Evolutionary conservation across 2,888 invertebrate genomes (phyloP).

Genomic region (Strigamia maritima): DNA sequence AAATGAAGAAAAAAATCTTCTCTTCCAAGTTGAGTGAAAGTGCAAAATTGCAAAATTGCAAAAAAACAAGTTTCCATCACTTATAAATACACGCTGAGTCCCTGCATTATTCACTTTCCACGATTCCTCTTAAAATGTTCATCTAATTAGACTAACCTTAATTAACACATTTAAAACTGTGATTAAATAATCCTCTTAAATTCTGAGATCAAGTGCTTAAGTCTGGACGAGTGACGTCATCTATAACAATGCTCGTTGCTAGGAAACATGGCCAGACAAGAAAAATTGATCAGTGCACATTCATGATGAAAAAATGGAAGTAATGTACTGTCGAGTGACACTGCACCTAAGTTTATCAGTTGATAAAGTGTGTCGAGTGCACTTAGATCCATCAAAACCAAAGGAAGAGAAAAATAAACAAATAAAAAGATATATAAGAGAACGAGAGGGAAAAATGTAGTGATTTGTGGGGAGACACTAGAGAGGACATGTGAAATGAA

Average conservation of each 20-base stretch:
- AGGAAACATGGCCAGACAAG: not conserved
- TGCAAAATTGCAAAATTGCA: too few relatives aligned
- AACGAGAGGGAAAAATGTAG: not conserved
- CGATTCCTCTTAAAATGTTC: too few relatives aligned
- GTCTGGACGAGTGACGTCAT: not conserved
- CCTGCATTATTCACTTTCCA: too few relatives aligned
- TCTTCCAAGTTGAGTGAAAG: too few relatives aligned
- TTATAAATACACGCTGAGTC: too few relatives aligned
- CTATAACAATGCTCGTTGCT: not conserved
- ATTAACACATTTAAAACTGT: not conserved
- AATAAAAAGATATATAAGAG: not conserved
- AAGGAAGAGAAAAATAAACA: not conserved
- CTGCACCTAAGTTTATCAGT: not conserved
- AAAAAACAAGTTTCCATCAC: too few relatives aligned
- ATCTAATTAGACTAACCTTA: not conserved
- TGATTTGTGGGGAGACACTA: conserved; percentile 1
- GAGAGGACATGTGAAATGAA: conserved; percentile 13
- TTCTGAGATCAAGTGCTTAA: too few relatives aligned
- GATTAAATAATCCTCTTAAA: not conserved
- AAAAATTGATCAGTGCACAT: not conserved
- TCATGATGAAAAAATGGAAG: not conserved
- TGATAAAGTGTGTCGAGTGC: not conserved
- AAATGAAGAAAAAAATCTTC: too few relatives aligned
- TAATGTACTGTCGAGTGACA: not conserved
- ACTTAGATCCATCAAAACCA: conserved; percentile 17